Percentiles rank a stretch among this genome's conserved stretches.
Evolutionary conservation across 2,888 invertebrate species (phyloP).

Genomic region (Drosophila kuntzei): DNA sequence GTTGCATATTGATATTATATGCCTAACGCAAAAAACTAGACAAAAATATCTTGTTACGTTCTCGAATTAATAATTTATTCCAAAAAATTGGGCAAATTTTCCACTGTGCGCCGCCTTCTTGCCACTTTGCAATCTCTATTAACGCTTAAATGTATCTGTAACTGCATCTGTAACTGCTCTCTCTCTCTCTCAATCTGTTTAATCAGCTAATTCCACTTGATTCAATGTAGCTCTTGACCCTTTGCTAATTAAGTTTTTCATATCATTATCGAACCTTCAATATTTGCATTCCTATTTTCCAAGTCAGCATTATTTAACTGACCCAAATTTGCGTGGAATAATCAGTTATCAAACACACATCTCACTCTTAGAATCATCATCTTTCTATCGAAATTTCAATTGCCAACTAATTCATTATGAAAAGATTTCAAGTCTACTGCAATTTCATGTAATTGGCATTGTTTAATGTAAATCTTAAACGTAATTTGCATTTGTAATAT

Average conservation of each 20-base stretch:
- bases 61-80: too few species aligned
- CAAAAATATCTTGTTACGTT: too few species aligned
- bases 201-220: conserved; percentile 37
- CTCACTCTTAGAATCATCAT: not conserved
- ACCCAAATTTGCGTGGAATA: conserved; percentile 23
- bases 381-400: not conserved
- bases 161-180: conserved; percentile 7
- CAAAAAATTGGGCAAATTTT: too few species aligned
- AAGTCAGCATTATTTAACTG: conserved; percentile 30
- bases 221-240: conserved; percentile 22
- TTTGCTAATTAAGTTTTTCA: conserved; percentile 53
- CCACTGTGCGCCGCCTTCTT: conserved; percentile 17
- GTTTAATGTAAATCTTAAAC: conserved; percentile 18
- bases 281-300: conserved; percentile 30
- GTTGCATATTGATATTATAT: too few species aligned
- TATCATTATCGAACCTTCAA: conserved; percentile 24
- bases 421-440: not conserved
- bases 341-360: conserved; percentile 17
- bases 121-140: conserved; percentile 35
- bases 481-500: conserved; percentile 10
- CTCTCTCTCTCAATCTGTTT: conserved; percentile 12
- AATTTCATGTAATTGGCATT: conserved; percentile 25
- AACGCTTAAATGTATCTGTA: conserved; percentile 31
- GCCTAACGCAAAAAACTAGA: too few species aligned
- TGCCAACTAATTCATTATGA: not conserved